Evolutionary conservation across 2,113 vertebrate genomes (phyloP).

Genomic region (Cyprinodon brontotheroides): DNA sequence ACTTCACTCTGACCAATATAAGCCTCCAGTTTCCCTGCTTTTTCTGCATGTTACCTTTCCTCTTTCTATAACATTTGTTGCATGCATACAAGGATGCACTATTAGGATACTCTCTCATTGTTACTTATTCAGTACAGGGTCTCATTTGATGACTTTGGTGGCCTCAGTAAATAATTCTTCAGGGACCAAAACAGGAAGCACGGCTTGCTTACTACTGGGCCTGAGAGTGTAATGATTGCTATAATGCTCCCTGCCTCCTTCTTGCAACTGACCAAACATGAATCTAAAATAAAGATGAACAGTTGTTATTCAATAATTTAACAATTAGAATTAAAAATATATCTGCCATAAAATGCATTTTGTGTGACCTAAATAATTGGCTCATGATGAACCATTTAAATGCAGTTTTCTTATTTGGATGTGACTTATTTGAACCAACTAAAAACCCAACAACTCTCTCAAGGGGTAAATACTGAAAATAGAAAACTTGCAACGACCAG

Average conservation of each 20-base stretch:
- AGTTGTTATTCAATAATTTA: not conserved
- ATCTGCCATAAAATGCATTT: too few relatives aligned
- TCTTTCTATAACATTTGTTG: constrained; percentile 59
- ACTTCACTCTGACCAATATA: constrained; percentile 54
- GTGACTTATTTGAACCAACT: not conserved
- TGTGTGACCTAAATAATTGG: too few relatives aligned
- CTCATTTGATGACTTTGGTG: constrained; percentile 79
- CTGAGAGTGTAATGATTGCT: constrained; percentile 73
- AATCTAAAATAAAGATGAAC: not conserved
- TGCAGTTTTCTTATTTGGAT: too few relatives aligned
- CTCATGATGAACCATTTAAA: too few relatives aligned
- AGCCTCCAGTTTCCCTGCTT: constrained; percentile 31
- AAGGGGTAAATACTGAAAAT: too few relatives aligned
- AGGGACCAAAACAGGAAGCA: constrained; percentile 74
- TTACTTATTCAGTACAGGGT: constrained; percentile 62
- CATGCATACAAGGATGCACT: constrained; percentile 79
- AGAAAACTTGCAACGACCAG: too few relatives aligned
- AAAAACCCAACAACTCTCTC: not conserved
- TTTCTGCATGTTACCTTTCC: not conserved
- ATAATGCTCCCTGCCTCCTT: constrained; percentile 42
- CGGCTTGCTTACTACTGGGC: constrained; percentile 67
- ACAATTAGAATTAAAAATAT: too few relatives aligned
- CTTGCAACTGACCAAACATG: not conserved
- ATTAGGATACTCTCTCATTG: constrained; percentile 70
- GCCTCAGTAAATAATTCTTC: constrained; percentile 82